Percentiles rank a stretch among this genome's conserved stretches.
Evolutionary conservation across 1,140 invertebrate species (phyloP).

Genomic region (Dufourea novaeangliae): DNA sequence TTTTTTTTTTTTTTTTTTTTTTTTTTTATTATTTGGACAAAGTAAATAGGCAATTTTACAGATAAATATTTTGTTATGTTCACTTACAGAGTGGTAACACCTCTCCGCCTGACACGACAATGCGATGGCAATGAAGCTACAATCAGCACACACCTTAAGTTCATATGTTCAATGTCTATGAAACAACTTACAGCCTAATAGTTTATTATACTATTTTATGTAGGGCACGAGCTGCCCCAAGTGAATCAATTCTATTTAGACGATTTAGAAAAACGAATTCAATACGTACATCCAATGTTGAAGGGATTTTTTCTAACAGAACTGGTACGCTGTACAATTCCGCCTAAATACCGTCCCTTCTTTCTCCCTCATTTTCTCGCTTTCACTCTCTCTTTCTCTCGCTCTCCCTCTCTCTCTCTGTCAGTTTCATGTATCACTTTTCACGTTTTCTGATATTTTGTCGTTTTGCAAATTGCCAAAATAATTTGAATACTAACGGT

Average conservation of each 20-base stretch:
- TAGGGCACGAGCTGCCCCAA: slow-evolving; percentile 62
- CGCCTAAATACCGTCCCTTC: too few relatives aligned
- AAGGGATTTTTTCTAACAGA: slow-evolving; percentile 71
- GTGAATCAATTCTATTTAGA: slow-evolving; percentile 60
- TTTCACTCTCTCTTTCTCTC: slow-evolving; percentile 35
- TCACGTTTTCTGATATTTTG: slow-evolving; percentile 27
- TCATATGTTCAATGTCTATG: slow-evolving; percentile 75
- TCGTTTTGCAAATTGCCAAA: slow-evolving; percentile 73
- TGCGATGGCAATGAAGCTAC: slow-evolving; percentile 80
- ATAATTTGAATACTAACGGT: neutral
- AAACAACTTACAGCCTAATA: slow-evolving; percentile 76
- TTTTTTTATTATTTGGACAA: slow-evolving; percentile 47
- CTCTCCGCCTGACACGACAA: slow-evolving; percentile 80
- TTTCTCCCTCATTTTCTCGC: too few relatives aligned
- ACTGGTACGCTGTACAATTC: slow-evolving; percentile 71
- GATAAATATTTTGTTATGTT: slow-evolving; percentile 80
- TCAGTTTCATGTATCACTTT: neutral
- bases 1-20: slow-evolving; percentile 4
- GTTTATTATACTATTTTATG: slow-evolving; percentile 71
- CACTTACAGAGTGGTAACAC: slow-evolving; percentile 81
- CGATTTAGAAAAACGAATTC: slow-evolving; percentile 73
- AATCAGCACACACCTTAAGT: slow-evolving; percentile 81
- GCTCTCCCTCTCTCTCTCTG: slow-evolving; percentile 36
- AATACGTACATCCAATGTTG: slow-evolving; percentile 78
- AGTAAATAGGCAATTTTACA: slow-evolving; percentile 73